Evolutionary conservation across 2,888 invertebrate genomes (phyloP).

Genomic region (Pachydiplax longipennis): DNA sequence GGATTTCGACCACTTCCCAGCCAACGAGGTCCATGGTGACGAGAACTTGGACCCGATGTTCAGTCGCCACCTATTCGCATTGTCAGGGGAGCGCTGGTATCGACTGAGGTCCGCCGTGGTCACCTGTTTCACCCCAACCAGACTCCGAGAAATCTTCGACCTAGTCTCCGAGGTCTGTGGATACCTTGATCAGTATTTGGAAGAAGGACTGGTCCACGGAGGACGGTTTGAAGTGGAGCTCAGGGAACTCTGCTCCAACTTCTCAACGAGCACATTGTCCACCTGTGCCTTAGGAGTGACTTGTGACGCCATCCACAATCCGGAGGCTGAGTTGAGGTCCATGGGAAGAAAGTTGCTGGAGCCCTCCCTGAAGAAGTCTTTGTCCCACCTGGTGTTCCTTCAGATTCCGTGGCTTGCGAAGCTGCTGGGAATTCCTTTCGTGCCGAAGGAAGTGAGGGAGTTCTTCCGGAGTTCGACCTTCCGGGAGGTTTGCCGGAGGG

Average conservation of each 20-base stretch:
- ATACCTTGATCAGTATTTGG: background rate
- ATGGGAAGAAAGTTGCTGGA: conserved; percentile 27
- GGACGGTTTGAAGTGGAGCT: background rate
- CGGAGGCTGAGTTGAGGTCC: conserved; percentile 1
- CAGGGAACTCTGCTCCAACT: conserved; percentile 24
- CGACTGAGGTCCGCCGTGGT: background rate
- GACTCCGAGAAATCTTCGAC: background rate
- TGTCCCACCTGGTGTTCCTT: conserved; percentile 9
- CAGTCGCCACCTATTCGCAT: conserved; percentile 8
- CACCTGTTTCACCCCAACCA: background rate
- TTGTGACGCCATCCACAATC: conserved; percentile 3
- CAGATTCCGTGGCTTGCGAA: background rate
- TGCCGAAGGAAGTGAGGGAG: conserved; percentile 3
- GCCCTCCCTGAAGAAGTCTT: background rate
- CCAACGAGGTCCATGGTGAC: conserved; percentile 70
- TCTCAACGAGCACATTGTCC: background rate
- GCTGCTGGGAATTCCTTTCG: conserved; percentile 15
- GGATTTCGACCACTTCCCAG: conserved; percentile 70
- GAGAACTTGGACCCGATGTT: conserved; percentile 67
- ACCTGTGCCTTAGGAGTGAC: background rate
- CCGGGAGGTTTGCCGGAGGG: background rate
- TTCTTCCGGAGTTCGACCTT: background rate
- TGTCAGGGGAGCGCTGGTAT: conserved; percentile 15
- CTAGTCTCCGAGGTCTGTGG: background rate
- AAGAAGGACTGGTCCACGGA: background rate